These are phyloP conservation scores for Cactoblastis cactorum DNA, from an alignment of 2,888 invertebrate genomes.

Conservation along the genomic window DNA sequence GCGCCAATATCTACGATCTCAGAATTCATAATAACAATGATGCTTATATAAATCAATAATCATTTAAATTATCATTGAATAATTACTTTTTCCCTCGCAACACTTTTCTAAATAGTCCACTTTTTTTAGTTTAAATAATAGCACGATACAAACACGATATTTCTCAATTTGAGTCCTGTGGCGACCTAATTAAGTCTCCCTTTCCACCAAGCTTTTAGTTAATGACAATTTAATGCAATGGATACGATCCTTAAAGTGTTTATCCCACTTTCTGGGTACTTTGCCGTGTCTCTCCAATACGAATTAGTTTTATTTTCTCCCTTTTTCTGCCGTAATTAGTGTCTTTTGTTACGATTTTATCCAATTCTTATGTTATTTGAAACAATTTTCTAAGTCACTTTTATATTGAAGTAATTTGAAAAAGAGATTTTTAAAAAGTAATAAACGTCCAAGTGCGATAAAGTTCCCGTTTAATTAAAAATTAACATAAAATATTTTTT, in stretches of 20 bases:
- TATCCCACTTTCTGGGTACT: slow-evolving; percentile 27
- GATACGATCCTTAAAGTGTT: slow-evolving; percentile 41
- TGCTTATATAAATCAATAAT: no score
- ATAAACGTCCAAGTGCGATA: no score
- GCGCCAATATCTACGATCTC: no score
- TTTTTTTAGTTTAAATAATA: slow-evolving; percentile 32
- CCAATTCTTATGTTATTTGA: not conserved
- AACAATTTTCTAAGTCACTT: not conserved
- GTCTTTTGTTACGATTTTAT: not conserved
- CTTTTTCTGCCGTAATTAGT: slow-evolving; percentile 8
- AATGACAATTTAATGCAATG: slow-evolving; percentile 71
- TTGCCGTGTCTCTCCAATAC: slow-evolving; percentile 24
- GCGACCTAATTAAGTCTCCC: slow-evolving; percentile 61
- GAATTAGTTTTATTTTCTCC: slow-evolving; percentile 21
- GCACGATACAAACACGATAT: slow-evolving; percentile 40
- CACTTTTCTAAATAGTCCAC: not conserved
- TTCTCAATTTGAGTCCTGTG: slow-evolving; percentile 48
- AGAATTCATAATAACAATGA: no score
- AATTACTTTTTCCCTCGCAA: no score
- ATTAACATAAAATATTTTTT: no score
- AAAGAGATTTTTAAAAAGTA: no score
- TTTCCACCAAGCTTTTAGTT: slow-evolving; percentile 55
- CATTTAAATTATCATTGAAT: no score
- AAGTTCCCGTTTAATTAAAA: no score
- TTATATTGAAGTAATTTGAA: not conserved